phyloP scores from a whole-genome alignment of 2,797 vertebrate species.

The Glyptemys insculpta region DNA sequence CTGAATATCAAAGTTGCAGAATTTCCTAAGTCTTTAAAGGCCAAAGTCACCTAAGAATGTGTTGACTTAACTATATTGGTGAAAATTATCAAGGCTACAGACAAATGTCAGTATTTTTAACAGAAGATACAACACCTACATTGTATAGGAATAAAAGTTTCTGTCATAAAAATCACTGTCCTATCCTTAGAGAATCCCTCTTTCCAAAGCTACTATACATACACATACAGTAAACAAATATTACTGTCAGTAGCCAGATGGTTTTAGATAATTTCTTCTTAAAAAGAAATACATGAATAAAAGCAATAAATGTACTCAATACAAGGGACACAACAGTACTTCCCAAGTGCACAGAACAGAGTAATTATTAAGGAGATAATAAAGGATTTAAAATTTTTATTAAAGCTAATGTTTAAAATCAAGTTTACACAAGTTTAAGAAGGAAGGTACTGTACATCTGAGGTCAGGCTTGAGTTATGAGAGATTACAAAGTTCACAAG shows the following conservation, averaged over 20 bases:
- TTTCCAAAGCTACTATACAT: neutral
- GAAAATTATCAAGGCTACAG: neutral
- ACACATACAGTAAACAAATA: neutral
- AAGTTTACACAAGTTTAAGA: too few species aligned
- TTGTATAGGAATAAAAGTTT: neutral
- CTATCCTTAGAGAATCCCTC: neutral
- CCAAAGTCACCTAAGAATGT: neutral
- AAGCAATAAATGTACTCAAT: neutral
- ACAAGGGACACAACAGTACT: neutral
- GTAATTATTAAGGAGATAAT: neutral
- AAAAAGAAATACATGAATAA: neutral
- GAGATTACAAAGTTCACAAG: too few species aligned
- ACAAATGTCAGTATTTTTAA: neutral
- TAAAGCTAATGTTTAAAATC: too few species aligned
- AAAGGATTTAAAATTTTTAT: too few species aligned
- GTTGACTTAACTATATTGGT: neutral
- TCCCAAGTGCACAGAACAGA: neutral
- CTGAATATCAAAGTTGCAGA: neutral
- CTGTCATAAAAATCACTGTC: neutral
- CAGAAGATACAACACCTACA: neutral
- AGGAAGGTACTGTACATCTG: too few species aligned
- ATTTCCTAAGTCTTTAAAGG: neutral
- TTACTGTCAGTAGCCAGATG: neutral
- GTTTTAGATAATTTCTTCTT: neutral
- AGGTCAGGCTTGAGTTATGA: too few species aligned